Base-by-base conservation (phyloP, 2,797 vertebrate genomes). In the Brachymystax lenok region DNA sequence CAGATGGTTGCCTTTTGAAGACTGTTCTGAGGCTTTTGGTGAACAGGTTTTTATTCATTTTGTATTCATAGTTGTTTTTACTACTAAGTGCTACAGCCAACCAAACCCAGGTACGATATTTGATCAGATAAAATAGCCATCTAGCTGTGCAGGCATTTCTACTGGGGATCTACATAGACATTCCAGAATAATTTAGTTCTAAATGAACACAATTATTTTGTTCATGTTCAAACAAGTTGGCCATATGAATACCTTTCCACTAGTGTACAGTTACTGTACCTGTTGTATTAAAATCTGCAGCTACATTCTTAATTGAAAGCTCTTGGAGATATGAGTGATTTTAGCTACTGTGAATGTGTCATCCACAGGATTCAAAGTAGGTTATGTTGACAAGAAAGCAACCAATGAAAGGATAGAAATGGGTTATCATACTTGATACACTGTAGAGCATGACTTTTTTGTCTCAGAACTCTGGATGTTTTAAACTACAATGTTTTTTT, bases 41-140 rank as follows among this genome's bases (percentile, higher is more conserved):
- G 19, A 51, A 79, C 71, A 69, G 54, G 13, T 16, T 61, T 46
- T 71, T 74, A 79, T 83, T 87, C 83, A 83, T 83, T 82, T 82
- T 1, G 19, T 72, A 30, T 56, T 72, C 27, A 56, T 33, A 17
- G 27, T 13, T 17, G 24, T 72, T 35, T 27, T 35, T 66, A 17
- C 40, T 52, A 4, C 16, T 40, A 54, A 30, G 16, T 1, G 69
- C 63, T 77, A 70, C 61, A 61, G 14, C 75, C 52, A 66, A 63
- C 77, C 68, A 75, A 74, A 67, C 30, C 66, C 28, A 30, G 6
- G 66, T 67, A 67, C 16, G 35, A 5, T 67, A 30, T 21, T 59
- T 16, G 27, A 67, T 30, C 66, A 68, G 28, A 30, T 68, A 33
- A 17, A 16, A 28, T 12, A 46, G 40, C 2, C 21, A 12, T 63